Evolutionary conservation across 1,140 invertebrate species (phyloP).

Genomic region (Thaumatotibia leucotreta): DNA sequence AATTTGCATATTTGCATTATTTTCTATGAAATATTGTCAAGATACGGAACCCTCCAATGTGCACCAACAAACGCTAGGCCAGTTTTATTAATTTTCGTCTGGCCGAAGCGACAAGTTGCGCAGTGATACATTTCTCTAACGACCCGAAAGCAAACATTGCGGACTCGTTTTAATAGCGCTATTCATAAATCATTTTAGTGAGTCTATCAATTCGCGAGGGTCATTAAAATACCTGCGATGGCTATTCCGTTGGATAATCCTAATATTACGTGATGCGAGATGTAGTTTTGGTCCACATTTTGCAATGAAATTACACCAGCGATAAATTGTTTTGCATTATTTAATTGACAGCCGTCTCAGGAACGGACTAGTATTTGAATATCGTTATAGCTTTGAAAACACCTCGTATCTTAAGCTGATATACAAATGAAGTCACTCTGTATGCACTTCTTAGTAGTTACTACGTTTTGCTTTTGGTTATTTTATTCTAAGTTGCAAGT

Average conservation of each 20-base stretch:
- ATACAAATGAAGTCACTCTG: no score
- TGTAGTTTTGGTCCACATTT: background rate
- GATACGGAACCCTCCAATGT: background rate
- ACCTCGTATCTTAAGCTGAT: no score
- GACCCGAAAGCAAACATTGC: background rate
- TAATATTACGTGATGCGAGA: constrained; percentile 1
- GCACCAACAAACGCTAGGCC: background rate
- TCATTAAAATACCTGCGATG: background rate
- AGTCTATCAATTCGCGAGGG: background rate
- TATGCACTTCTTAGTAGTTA: no score
- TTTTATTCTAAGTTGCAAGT: no score
- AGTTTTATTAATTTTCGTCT: background rate
- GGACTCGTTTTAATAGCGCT: background rate
- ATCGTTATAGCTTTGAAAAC: no score
- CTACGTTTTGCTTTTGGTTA: no score
- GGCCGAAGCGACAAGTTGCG: background rate
- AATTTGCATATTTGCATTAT: no score
- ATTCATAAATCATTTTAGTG: constrained; percentile 3
- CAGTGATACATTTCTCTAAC: background rate
- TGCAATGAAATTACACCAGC: background rate
- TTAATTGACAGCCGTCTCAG: background rate
- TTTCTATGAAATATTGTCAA: background rate
- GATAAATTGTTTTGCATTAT: background rate
- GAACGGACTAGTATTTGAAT: no score
- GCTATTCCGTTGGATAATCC: background rate